Evolutionary conservation across 1,140 invertebrate species (phyloP).

Genomic region (Tetramorium parvispinum): DNA sequence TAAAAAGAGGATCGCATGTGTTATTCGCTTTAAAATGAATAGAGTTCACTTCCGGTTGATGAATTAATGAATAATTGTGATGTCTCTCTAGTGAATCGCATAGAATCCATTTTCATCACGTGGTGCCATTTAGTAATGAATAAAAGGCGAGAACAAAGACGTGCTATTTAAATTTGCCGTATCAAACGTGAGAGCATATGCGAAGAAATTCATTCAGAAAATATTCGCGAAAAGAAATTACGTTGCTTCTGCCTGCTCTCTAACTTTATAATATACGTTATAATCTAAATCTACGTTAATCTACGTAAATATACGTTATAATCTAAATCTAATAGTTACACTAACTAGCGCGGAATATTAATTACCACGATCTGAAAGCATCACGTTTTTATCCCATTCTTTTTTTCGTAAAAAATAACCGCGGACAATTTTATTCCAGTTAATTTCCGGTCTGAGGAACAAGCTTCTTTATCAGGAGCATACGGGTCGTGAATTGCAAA

Average conservation of each 20-base stretch:
- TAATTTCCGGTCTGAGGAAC: conserved; percentile 6
- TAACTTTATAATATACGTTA: background rate
- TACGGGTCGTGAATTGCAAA: background rate
- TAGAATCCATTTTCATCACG: conserved; percentile 4
- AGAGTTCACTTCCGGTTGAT: background rate
- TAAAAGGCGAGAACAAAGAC: background rate
- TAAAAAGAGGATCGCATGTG: background rate
- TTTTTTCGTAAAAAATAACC: background rate
- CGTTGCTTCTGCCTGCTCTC: background rate
- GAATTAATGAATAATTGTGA: conserved; percentile 9
- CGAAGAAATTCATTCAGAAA: conserved; percentile 2
- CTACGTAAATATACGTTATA: too few species aligned
- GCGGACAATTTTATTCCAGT: conserved; percentile 26
- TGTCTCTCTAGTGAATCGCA: background rate
- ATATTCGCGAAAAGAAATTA: background rate
- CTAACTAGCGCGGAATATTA: background rate
- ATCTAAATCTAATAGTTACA: conserved; percentile 24
- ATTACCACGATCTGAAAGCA: background rate
- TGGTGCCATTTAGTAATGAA: conserved; percentile 24
- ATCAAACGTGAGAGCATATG: background rate
- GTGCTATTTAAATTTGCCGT: background rate
- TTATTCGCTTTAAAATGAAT: background rate
- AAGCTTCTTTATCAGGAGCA: background rate
- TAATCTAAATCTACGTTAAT: too few species aligned
- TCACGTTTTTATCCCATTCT: background rate